Evolutionary conservation across 2,113 vertebrate species (phyloP).

Genomic region (Psammodynastes pulverulentus): DNA sequence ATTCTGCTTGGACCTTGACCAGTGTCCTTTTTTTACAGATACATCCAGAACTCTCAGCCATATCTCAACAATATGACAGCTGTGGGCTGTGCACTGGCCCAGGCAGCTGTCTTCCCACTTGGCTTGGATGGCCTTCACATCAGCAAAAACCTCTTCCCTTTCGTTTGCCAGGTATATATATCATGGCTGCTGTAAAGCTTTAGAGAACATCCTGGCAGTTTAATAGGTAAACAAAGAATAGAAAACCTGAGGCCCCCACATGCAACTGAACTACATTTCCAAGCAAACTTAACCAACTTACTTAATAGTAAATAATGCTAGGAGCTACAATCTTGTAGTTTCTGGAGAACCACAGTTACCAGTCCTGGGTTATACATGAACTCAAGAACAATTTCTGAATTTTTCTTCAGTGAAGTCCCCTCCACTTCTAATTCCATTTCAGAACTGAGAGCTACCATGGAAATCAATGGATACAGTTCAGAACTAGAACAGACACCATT

Average conservation of each 20-base stretch:
- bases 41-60: conserved; percentile 94
- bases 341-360: neutral
- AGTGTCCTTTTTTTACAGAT: conserved; percentile 66
- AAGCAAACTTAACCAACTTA: neutral
- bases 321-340: neutral
- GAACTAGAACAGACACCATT: neutral
- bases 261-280: neutral
- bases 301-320: neutral
- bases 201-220: neutral
- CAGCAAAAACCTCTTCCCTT: conserved; percentile 76
- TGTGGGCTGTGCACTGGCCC: conserved; percentile 86
- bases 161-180: conserved; percentile 87
- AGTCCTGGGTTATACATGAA: neutral
- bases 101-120: conserved; percentile 86
- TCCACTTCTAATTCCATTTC: neutral
- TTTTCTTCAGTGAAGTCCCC: neutral
- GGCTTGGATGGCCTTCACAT: conserved; percentile 89
- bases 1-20: neutral
- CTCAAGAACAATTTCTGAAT: neutral
- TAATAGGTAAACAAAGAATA: neutral
- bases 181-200: neutral
- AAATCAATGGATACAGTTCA: neutral
- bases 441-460: neutral
- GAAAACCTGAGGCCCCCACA: neutral
- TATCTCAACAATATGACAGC: conserved; percentile 92